These are phyloP conservation scores for Limanda limanda DNA, from an alignment of 2,113 vertebrate genomes.

Conservation along the genomic window DNA sequence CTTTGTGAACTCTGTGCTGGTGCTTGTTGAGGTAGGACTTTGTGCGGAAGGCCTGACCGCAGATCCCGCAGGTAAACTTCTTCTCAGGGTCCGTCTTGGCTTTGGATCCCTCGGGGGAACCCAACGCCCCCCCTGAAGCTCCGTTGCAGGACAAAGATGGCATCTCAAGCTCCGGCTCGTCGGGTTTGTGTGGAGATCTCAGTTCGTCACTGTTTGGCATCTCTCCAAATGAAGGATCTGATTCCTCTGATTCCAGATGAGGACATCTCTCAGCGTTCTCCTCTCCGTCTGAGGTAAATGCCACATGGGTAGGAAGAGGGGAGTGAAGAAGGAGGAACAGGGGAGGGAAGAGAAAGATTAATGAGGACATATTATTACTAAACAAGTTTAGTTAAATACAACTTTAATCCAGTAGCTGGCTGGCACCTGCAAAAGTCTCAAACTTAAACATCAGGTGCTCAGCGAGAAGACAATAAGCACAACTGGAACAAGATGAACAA, in stretches of 20 bases:
- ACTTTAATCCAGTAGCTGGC: conserved; percentile 24
- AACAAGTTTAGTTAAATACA: conserved; percentile 3
- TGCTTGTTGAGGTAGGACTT: conserved; percentile 99
- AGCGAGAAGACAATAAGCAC: background rate
- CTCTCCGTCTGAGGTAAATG: conserved; percentile 80
- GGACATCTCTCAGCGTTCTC: conserved; percentile 93
- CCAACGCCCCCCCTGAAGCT: conserved; percentile 63
- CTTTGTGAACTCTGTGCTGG: conserved; percentile 95
- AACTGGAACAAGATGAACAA: background rate
- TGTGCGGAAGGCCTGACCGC: conserved; percentile 97
- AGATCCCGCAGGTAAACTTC: conserved; percentile 94
- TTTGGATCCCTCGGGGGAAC: conserved; percentile 88
- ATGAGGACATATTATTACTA: conserved; percentile 25
- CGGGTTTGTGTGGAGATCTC: conserved; percentile 92
- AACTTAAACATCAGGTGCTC: background rate
- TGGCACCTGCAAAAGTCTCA: conserved; percentile 51
- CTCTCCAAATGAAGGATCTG: conserved; percentile 92
- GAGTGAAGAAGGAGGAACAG: background rate
- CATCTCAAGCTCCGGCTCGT: conserved; percentile 87
- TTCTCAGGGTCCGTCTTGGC: conserved; percentile 92
- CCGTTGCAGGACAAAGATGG: conserved; percentile 87
- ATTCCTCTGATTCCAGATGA: conserved; percentile 96
- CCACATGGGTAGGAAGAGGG: conserved; percentile 1
- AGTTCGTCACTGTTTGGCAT: conserved; percentile 93
- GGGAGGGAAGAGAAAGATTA: conserved; percentile 18